A percentile compares a stretch with the other conserved stretches of the same genome.
Conservation (phyloP, 2,888 invertebrate species). For the Machimus rusticus region DNA sequence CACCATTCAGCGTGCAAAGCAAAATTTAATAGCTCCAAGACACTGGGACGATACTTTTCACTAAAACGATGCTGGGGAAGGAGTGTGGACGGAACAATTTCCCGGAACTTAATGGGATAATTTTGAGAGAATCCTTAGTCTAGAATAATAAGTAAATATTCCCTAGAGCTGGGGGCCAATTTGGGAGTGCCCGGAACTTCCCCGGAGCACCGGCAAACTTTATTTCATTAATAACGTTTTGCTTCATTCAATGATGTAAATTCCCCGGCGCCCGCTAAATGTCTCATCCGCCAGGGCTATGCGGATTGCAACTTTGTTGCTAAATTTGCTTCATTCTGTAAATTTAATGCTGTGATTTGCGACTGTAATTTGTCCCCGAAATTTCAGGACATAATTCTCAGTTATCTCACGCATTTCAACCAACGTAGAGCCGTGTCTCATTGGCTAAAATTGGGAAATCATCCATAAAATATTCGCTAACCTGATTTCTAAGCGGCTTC, state of each 20-base stretch:
- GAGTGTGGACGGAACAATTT: not conserved
- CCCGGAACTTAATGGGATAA: not conserved
- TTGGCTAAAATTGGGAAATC: not conserved
- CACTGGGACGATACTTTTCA: not conserved
- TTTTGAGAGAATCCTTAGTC: not conserved
- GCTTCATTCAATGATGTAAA: not conserved
- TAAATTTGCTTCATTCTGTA: not conserved
- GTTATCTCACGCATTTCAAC: not conserved
- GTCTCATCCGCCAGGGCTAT: not conserved
- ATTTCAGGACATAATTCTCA: not conserved
- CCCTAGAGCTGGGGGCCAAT: not conserved
- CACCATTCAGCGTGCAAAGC: slow-evolving; percentile 3
- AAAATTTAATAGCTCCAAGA: slow-evolving; percentile 10
- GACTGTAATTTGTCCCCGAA: not conserved
- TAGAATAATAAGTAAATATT: not conserved
- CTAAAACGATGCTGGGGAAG: not conserved
- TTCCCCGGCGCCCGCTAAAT: not conserved
- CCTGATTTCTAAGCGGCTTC: not conserved
- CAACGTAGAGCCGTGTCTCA: not conserved
- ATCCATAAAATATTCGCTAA: not conserved
- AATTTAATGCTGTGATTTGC: not conserved
- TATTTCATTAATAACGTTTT: not conserved
- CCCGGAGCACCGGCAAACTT: not conserved
- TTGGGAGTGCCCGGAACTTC: not conserved
- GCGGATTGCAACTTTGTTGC: not conserved